These are phyloP conservation scores for Hofmannophila pseudospretella DNA, from an alignment of 2,888 invertebrate genomes.

Conservation along the genomic window DNA sequence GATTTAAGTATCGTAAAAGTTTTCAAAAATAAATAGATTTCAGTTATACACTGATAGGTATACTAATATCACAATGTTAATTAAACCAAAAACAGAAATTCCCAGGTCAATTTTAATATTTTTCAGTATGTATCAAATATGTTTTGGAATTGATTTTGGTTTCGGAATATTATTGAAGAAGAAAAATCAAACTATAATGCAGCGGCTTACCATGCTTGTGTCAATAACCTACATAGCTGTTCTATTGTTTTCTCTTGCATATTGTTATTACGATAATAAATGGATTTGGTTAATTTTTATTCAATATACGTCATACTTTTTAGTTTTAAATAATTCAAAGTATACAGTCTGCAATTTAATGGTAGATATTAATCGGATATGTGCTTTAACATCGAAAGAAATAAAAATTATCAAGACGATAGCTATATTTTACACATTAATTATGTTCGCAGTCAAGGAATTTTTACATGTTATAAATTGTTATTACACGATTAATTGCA, in stretches of 20 bases:
- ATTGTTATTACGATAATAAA: not conserved
- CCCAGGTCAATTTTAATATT: not conserved
- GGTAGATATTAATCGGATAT: not conserved
- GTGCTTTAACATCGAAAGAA: not conserved
- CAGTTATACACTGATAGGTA: no score
- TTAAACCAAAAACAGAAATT: no score
- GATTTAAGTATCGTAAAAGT: no score
- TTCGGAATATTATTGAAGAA: conserved; percentile 1
- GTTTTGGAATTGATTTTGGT: conserved; percentile 7
- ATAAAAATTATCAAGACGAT: not conserved
- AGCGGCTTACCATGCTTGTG: not conserved
- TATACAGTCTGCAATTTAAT: conserved; percentile 6
- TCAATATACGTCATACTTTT: conserved; percentile 2
- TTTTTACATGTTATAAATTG: not conserved
- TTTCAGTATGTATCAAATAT: not conserved
- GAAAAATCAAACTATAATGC: not conserved
- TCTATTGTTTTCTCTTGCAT: not conserved
- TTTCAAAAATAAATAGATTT: no score
- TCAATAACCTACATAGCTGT: not conserved
- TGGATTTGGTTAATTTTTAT: not conserved
- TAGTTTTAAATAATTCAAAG: conserved; percentile 3
- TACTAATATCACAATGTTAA: not conserved
- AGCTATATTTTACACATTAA: not conserved
- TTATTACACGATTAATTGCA: not conserved
- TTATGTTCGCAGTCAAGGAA: not conserved